Evolutionary conservation across 2,888 invertebrate genomes (phyloP).

Genomic region (Magallana nippona): DNA sequence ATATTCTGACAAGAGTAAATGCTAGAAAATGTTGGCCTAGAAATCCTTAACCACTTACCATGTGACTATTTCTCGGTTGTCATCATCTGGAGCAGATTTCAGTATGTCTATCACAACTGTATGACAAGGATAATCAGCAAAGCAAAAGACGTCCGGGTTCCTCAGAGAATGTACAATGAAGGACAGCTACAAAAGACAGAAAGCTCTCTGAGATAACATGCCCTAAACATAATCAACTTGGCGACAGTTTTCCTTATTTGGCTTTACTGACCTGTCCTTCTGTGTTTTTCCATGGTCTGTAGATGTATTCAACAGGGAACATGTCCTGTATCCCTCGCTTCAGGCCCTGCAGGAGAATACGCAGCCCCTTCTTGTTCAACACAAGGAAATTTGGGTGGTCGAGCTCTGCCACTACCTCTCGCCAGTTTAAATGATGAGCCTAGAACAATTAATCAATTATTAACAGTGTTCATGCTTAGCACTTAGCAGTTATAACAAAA

Average conservation of each 20-base stretch:
- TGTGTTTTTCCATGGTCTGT: constrained; percentile 94
- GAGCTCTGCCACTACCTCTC: constrained; percentile 93
- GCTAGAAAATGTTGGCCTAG: background rate
- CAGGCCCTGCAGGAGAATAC: constrained; percentile 90
- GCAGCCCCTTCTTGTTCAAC: constrained; percentile 88
- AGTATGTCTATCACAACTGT: constrained; percentile 92
- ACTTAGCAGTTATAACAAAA: no score
- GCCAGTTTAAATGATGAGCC: constrained; percentile 87
- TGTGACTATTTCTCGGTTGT: constrained; percentile 94
- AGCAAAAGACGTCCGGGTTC: constrained; percentile 95
- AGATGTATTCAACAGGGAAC: constrained; percentile 88
- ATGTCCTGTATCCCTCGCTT: constrained; percentile 84
- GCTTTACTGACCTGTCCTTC: constrained; percentile 86
- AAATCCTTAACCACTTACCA: constrained; percentile 83
- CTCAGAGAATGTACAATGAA: constrained; percentile 92
- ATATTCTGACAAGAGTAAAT: background rate
- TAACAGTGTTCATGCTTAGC: no score
- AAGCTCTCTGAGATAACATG: background rate
- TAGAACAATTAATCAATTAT: constrained; percentile 46
- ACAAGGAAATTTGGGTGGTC: constrained; percentile 91
- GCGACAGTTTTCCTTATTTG: no score
- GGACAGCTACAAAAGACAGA: constrained; percentile 84
- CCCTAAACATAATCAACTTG: background rate
- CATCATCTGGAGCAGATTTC: constrained; percentile 96
- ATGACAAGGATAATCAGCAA: constrained; percentile 94